Evolutionary conservation across 2,888 invertebrate genomes (phyloP), one percentile per base, ranked within the genome.

Genomic region (Syritta pipiens): DNA sequence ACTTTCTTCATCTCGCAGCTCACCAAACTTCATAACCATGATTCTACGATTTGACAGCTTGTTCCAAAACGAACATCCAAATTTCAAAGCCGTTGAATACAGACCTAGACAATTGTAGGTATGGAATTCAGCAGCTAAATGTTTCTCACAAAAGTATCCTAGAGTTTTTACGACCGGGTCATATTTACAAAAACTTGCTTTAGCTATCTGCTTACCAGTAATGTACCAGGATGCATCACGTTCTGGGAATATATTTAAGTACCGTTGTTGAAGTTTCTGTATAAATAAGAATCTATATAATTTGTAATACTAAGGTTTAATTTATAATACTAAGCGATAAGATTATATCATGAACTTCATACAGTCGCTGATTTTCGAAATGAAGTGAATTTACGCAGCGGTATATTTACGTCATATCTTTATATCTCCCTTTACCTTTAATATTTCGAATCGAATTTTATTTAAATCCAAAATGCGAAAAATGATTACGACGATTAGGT

Each of bases 231-330:
- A 28, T 3, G 88, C 87, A 81, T 88, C 88, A 4, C 79, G 65
- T 17, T 87, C 85, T 1, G 87, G 83, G 68, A 88, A 88, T 20
- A 88, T 87, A 24, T 88, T 88, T 0, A 88, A 74, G 40, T 84
- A 82, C 19, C 82, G 84, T 9, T 84, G 83, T 12, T 79, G 81
- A 12, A 88, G 83, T 0, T 53, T 37, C 88, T 87, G 22, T n/a
- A 17, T 12, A 40, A 51, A 19, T 3, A 4, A 28, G 2, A 28
- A 28, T 28, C n/a, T 4, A 28, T 1, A 1, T 28, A 9, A 2
- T 1, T 4, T 28, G 28, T 1, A n/a, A n/a, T n/a, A n/a, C n/a
- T n/a, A n/a, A n/a, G n/a, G n/a, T n/a, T n/a, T n/a, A n/a, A n/a
- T n/a, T n/a, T n/a, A n/a, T n/a, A n/a, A n/a, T n/a, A n/a, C n/a